Conservation (phyloP, 2,797 vertebrate species). For the Cryptoblepharus egeriae region DNA sequence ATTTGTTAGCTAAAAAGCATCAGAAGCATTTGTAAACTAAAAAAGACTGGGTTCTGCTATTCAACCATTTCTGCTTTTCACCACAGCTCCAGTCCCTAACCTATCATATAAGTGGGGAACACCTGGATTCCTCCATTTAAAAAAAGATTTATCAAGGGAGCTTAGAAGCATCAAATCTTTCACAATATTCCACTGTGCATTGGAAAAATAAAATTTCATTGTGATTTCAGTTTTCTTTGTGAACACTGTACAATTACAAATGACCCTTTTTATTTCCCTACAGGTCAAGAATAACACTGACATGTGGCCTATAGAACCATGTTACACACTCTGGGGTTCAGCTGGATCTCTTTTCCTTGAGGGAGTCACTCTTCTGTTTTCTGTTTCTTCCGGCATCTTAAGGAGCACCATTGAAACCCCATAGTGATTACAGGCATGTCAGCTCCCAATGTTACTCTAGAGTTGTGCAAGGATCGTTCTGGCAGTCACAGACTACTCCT, state of each 20-base stretch:
- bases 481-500: conserved; percentile 71
- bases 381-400: conserved; percentile 8
- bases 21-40: no score
- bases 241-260: not conserved
- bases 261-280: not conserved
- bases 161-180: not conserved
- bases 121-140: no score
- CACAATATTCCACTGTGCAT: not conserved
- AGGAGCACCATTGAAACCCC: not conserved
- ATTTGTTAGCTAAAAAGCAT: no score
- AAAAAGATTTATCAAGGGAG: not conserved
- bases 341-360: not conserved
- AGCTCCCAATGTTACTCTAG: conserved; percentile 12
- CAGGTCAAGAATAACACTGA: not conserved
- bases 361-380: conserved; percentile 36
- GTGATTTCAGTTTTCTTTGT: conserved; percentile 11
- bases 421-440: conserved; percentile 50
- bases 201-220: not conserved
- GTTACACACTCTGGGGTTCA: not conserved
- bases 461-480: conserved; percentile 68
- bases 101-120: no score
- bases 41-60: no score
- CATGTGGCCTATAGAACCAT: not conserved
- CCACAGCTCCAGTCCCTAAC: no score
- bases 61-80: no score